Percentiles rank a stretch among this genome's conserved stretches.
Conservation (phyloP, 2,797 vertebrate genomes). For the Rhincodon typus region DNA sequence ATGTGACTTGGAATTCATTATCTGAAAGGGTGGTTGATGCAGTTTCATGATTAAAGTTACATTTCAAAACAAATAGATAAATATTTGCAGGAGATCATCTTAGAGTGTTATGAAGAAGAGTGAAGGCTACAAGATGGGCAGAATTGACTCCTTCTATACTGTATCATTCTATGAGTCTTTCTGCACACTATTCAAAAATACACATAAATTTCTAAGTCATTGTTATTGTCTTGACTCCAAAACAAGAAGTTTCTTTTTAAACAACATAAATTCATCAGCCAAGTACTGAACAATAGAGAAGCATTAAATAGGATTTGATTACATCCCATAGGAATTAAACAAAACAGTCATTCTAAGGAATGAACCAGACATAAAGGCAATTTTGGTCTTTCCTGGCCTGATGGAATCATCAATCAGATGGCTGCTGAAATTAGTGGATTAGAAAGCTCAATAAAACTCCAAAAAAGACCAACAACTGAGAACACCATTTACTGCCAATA, state of each 20-base stretch:
- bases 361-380: constrained; percentile 2
- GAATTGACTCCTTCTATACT: neutral
- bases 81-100: neutral
- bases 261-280: neutral
- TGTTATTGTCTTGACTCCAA: neutral
- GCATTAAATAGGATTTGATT: neutral
- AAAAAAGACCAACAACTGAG: neutral
- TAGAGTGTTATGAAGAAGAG: neutral
- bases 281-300: neutral
- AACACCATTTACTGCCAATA: neutral
- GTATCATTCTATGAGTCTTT: neutral
- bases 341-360: constrained; percentile 19
- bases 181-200: neutral
- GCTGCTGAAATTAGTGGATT: neutral
- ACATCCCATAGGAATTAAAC: neutral
- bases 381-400: neutral
- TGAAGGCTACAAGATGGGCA: neutral
- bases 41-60: neutral
- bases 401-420: neutral
- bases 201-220: neutral
- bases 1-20: neutral
- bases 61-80: neutral
- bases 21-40: neutral
- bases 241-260: neutral
- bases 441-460: neutral